Percentiles rank a stretch among this genome's conserved stretches.
These are phyloP conservation scores for Magallana nippona DNA, from an alignment of 2,888 invertebrate species.

Conservation along the genomic window DNA sequence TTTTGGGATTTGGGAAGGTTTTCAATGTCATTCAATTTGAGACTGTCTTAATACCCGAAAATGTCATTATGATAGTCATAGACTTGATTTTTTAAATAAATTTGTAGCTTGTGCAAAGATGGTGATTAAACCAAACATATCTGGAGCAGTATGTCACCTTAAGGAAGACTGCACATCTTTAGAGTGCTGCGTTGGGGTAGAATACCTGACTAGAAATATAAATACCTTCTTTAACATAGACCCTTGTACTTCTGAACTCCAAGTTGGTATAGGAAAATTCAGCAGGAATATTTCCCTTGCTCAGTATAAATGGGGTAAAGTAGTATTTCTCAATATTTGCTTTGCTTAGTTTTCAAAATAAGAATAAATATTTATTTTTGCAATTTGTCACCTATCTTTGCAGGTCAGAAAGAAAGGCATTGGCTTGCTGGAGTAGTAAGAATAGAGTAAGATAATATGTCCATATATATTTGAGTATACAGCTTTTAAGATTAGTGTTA, in stretches of 20 bases:
- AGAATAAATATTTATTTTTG: not conserved
- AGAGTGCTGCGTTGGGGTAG: constrained; percentile 46
- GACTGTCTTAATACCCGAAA: too few relatives aligned
- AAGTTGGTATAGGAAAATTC: constrained; percentile 50
- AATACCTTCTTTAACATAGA: constrained; percentile 46
- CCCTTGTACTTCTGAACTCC: constrained; percentile 44
- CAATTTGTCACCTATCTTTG: not conserved
- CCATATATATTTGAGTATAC: not conserved
- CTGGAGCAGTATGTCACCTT: constrained; percentile 45
- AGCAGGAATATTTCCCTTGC: constrained; percentile 42
- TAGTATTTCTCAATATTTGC: not conserved
- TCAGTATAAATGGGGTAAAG: constrained; percentile 43
- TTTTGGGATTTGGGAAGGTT: not conserved
- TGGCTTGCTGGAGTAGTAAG: constrained; percentile 28
- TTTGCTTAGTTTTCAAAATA: not conserved
- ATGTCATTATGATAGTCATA: too few relatives aligned
- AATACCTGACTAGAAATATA: constrained; percentile 41
- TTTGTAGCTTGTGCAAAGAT: constrained; percentile 17
- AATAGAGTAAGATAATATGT: constrained; percentile 15
- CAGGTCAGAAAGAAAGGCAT: constrained; percentile 25
- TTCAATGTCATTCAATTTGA: too few relatives aligned
- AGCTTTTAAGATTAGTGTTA: not conserved
- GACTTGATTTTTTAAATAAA: too few relatives aligned
- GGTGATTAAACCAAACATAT: constrained; percentile 8
- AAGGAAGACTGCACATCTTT: constrained; percentile 42